Conservation (phyloP, 2,888 invertebrate species). For the Caenorhabditis panamensis region DNA sequence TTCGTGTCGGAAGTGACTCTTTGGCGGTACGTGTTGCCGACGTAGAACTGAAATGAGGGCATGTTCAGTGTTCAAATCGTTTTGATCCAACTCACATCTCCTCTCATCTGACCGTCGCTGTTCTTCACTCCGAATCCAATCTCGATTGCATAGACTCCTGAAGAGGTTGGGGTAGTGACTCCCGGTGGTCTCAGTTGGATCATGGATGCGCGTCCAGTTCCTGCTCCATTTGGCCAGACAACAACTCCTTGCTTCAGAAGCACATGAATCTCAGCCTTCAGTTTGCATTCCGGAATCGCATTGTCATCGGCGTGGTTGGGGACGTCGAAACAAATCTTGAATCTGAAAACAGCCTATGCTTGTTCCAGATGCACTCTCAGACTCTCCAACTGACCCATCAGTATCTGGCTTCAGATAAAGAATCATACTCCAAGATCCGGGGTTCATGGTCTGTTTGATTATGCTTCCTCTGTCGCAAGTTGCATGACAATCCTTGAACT, state of each 20-base stretch:
- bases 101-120: not conserved
- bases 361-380: not conserved
- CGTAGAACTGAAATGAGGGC: conserved; percentile 41
- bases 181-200: not conserved
- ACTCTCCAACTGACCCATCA: conserved; percentile 8
- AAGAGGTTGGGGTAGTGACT: too few species aligned
- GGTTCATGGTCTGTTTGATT: conserved; percentile 17
- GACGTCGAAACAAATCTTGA: conserved; percentile 36
- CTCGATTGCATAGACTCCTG: conserved; percentile 18
- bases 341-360: not conserved
- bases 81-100: conserved; percentile 33
- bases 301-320: not conserved
- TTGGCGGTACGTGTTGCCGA: conserved; percentile 39
- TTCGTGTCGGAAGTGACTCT: conserved; percentile 28
- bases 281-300: not conserved
- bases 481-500: not conserved
- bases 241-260: conserved; percentile 35
- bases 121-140: conserved; percentile 33
- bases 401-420: conserved; percentile 15
- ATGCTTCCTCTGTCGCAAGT: conserved; percentile 25
- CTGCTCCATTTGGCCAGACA: conserved; percentile 42
- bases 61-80: too few species aligned
- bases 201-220: conserved; percentile 30
- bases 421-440: conserved; percentile 18
- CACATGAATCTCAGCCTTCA: conserved; percentile 16